Evolutionary conservation across 1,140 invertebrate species (phyloP), one percentile per base, ranked within the genome.

Genomic region (Plodia interpunctella): DNA sequence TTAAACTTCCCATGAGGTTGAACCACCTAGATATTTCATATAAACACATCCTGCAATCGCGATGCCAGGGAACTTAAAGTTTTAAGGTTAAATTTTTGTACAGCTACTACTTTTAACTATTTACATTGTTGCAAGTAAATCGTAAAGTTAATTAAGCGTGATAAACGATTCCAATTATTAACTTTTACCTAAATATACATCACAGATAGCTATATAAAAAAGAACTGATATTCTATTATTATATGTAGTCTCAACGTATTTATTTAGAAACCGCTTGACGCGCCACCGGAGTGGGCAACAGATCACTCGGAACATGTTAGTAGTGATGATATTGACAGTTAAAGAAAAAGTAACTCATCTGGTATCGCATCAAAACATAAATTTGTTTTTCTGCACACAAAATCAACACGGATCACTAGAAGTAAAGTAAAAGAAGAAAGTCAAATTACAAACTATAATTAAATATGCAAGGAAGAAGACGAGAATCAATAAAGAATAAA

Each of bases 141-240:
- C 66, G 59, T 74, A 73, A 56, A 73, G 72, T 68, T 57, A 62
- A 72, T 66, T 68, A 68, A 76, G 63, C 65, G 70, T 68, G 66
- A 68, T 67, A 68, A 71, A 78, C 62, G 72, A 82, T 86, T 83
- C 75, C 80, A 78, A 75, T 72, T 72, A 78, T 81, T 63, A 80
- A 81, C 82, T 84, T 87, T 84, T 81, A 81, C 84, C 84, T 87
- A 84, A 85, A 79, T 70, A 83, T 84, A 87, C 70, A 87, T 85
- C 80, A 87, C 82, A 87, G 80, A 83, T 87, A 76, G 71, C 82
- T 66, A 70, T 75, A 84, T 73, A 78, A 80, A 82, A 81, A 80
- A 59, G 68, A 53, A 53, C 21, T 11, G 11, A 53, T 25, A 53
- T 44, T 44, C 13, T 44, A 15, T 44, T 38, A 44, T 13, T 15